A percentile compares a stretch with the other conserved stretches of the same genome.
These are phyloP conservation scores for Grammomys dolichurus DNA, from an alignment of 2,113 vertebrate species.

Conservation along the genomic window DNA sequence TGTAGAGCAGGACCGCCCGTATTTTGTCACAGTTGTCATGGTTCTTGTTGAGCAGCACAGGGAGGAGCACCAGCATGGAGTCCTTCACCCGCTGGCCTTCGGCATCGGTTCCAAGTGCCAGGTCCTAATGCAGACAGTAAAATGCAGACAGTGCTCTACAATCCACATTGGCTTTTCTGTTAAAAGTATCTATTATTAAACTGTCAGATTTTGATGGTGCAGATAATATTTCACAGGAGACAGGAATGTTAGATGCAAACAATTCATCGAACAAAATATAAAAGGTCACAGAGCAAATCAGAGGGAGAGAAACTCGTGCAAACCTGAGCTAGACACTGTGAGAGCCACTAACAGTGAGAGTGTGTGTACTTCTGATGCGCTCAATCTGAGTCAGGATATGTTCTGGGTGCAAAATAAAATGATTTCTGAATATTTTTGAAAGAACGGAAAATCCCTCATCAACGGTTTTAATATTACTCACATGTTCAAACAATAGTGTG, in stretches of 20 bases:
- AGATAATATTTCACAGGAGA: constrained; percentile 47
- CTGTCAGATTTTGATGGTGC: constrained; percentile 45
- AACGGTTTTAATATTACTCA: constrained; percentile 43
- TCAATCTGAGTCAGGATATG: background rate
- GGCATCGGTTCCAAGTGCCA: constrained; percentile 95
- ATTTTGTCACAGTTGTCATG: constrained; percentile 95
- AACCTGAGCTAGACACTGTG: background rate
- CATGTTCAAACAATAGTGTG: constrained; percentile 19
- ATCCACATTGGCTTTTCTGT: constrained; percentile 29
- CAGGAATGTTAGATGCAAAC: background rate
- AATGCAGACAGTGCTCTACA: background rate
- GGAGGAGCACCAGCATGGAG: constrained; percentile 96
- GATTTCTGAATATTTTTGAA: constrained; percentile 39
- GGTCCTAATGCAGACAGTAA: constrained; percentile 88
- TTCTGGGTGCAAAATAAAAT: background rate
- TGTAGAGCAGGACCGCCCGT: constrained; percentile 96
- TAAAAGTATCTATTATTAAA: constrained; percentile 45
- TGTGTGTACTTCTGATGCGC: background rate
- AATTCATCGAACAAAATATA: constrained; percentile 26
- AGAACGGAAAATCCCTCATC: constrained; percentile 25
- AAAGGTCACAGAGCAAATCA: constrained; percentile 51
- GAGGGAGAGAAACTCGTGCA: constrained; percentile 17
- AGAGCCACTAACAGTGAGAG: background rate
- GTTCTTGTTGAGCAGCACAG: constrained; percentile 92
- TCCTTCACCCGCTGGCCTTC: constrained; percentile 97